These are phyloP conservation scores for Lethenteron reissneri DNA, from an alignment of 2,113 vertebrate species.

Conservation along the genomic window DNA sequence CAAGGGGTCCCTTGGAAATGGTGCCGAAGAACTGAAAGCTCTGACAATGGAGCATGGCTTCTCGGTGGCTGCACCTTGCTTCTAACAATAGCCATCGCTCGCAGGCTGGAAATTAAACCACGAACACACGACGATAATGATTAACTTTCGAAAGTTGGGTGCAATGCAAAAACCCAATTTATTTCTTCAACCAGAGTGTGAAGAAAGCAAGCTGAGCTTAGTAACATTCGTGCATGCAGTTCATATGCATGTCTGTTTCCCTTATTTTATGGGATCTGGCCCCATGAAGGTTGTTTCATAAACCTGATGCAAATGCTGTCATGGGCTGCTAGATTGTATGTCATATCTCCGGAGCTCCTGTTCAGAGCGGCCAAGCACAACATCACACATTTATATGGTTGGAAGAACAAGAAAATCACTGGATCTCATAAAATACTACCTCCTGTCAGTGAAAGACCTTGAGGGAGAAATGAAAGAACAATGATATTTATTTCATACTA, in stretches of 20 bases:
- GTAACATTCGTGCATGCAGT: background rate
- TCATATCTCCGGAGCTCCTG: background rate
- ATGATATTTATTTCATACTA: background rate
- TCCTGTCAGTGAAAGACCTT: conserved; percentile 5
- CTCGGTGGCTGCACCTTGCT: too few species aligned
- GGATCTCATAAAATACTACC: conserved; percentile 6
- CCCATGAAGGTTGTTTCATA: conserved; percentile 4
- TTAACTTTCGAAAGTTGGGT: too few species aligned
- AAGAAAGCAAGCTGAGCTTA: too few species aligned
- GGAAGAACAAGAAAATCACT: conserved; percentile 2
- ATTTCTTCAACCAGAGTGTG: too few species aligned
- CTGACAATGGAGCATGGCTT: too few species aligned
- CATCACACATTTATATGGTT: conserved; percentile 5
- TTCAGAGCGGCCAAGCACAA: conserved; percentile 3
- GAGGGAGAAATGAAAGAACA: conserved; percentile 3
- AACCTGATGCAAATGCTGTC: conserved; percentile 4
- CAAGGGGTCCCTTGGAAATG: too few species aligned
- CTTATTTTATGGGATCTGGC: conserved; percentile 2
- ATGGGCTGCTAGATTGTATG: conserved; percentile 5
- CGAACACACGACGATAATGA: too few species aligned
- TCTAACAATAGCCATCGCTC: too few species aligned
- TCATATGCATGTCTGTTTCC: conserved; percentile 3
- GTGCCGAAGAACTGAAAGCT: too few species aligned
- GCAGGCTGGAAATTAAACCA: too few species aligned
- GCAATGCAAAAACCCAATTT: too few species aligned